Conservation (phyloP, 2,797 vertebrate species). For the Manis javanica region DNA sequence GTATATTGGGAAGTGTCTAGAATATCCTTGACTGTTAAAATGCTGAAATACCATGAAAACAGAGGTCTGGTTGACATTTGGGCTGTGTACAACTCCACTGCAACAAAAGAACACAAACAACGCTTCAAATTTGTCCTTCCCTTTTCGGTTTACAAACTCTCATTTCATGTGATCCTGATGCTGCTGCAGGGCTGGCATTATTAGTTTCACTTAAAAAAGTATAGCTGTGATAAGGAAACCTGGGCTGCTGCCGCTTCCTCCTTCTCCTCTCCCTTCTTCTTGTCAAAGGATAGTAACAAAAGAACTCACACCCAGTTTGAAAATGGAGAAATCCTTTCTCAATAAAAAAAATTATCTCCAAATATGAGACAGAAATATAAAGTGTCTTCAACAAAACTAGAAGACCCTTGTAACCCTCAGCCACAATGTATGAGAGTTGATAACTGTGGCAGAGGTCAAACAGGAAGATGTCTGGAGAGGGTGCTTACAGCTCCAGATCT, state of each 20-base stretch:
- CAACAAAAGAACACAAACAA: conserved; percentile 32
- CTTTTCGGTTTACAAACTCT: neutral
- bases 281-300: neutral
- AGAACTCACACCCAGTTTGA: neutral
- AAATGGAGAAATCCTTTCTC: conserved; percentile 18
- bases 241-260: neutral
- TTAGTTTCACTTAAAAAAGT: neutral
- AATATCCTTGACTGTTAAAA: conserved; percentile 54
- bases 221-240: neutral
- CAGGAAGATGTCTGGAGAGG: neutral
- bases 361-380: conserved; percentile 24
- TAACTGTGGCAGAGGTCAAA: neutral
- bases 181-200: neutral
- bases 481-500: neutral
- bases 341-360: neutral
- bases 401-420: neutral
- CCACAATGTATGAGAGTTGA: neutral
- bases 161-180: conserved; percentile 36
- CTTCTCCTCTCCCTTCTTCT: neutral
- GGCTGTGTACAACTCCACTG: neutral
- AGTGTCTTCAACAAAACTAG: neutral
- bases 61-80: conserved; percentile 37
- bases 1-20: neutral
- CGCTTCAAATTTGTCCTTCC: neutral
- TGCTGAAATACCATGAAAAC: conserved; percentile 33